Conservation (phyloP, 92 coral and sea anemone genomes). For the Meandrina meandrites region DNA sequence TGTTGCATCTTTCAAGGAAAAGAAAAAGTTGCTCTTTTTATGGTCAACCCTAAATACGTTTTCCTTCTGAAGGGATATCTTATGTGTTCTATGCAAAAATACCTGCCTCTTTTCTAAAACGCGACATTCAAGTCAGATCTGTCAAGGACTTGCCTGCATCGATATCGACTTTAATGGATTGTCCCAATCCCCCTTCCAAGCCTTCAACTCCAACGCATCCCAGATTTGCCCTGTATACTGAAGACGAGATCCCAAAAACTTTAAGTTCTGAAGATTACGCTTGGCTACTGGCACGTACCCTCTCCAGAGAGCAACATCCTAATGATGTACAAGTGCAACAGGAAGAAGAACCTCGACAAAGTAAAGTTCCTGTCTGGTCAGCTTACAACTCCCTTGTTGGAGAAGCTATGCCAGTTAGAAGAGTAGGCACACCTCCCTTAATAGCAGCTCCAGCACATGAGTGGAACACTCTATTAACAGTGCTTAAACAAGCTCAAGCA, state of each 20-base stretch:
- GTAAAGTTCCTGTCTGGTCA: constrained; percentile 71
- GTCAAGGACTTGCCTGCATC: too few relatives aligned
- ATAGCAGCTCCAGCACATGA: constrained; percentile 72
- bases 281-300: constrained; percentile 61
- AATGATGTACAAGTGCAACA: constrained; percentile 23
- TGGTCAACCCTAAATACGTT: too few relatives aligned
- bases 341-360: constrained; percentile 27
- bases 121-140: too few relatives aligned
- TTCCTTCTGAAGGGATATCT: too few relatives aligned
- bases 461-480: constrained; percentile 64
- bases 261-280: constrained; percentile 53
- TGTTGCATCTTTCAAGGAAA: too few relatives aligned
- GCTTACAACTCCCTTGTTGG: constrained; percentile 60
- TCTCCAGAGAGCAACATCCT: constrained; percentile 32
- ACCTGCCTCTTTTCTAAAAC: too few relatives aligned
- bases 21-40: too few relatives aligned
- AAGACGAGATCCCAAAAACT: constrained; percentile 42
- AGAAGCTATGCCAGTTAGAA: constrained; percentile 46
- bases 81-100: too few relatives aligned
- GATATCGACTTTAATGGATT: constrained; percentile 9
- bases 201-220: constrained; percentile 43
- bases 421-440: constrained; percentile 53
- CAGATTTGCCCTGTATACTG: constrained; percentile 32
- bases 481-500: constrained; percentile 60
- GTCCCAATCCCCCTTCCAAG: constrained; percentile 50